Evolutionary conservation across 2,888 invertebrate genomes (phyloP).

Genomic region (Exocentrus adspersus): DNA sequence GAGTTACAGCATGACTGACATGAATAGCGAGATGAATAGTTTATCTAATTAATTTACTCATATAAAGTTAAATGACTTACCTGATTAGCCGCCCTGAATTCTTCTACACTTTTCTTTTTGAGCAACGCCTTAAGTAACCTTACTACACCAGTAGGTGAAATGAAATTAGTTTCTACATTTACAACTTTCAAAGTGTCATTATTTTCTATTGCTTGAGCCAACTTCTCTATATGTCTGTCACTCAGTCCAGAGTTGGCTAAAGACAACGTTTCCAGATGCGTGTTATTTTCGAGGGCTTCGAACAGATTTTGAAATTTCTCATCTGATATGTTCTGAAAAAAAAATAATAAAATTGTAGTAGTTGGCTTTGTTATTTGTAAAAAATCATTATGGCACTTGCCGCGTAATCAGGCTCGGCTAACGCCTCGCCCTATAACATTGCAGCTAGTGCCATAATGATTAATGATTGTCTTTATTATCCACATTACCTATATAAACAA

Average conservation of each 20-base stretch:
- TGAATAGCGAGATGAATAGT: no score
- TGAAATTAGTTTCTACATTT: conserved; percentile 96
- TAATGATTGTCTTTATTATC: no score
- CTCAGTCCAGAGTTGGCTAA: conserved; percentile 94
- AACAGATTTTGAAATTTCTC: conserved; percentile 93
- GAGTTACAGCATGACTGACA: no score
- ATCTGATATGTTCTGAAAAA: conserved; percentile 91
- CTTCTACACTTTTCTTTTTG: conserved; percentile 86
- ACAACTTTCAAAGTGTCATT: conserved; percentile 85
- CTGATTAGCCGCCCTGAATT: conserved; percentile 98
- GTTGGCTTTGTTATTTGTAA: no score
- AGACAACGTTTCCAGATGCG: conserved; percentile 89
- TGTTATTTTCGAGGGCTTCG: conserved; percentile 88
- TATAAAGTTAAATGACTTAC: no score
- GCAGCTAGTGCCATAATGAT: no score
- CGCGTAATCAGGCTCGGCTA: no score
- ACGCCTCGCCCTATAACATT: no score
- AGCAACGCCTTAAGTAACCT: conserved; percentile 87
- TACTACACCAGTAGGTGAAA: conserved; percentile 89
- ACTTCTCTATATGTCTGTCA: conserved; percentile 84
- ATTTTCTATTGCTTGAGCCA: conserved; percentile 84
- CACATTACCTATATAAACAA: no score
- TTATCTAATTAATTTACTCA: no score
- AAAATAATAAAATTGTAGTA: conserved; percentile 28
- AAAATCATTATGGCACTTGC: no score